A percentile compares a stretch with the other conserved stretches of the same genome.
Evolutionary conservation across 2,113 vertebrate species (phyloP).

Genomic region (Meleagris gallopavo): DNA sequence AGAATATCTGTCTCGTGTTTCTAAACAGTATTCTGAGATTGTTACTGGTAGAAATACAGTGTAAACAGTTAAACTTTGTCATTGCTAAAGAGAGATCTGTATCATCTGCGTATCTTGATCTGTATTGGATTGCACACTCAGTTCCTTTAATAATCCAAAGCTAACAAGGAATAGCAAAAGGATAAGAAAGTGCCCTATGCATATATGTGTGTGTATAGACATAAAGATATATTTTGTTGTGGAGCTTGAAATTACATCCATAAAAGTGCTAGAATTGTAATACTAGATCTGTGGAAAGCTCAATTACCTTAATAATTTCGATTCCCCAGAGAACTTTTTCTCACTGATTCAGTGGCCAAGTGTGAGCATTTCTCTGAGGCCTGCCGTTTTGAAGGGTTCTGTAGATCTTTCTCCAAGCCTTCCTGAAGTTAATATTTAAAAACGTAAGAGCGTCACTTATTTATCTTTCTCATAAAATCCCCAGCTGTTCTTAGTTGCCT

Average conservation of each 20-base stretch:
- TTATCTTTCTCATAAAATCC: not conserved
- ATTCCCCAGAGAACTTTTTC: not conserved
- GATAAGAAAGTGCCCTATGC: not conserved
- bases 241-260: not conserved
- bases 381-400: not conserved
- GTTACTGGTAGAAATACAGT: not conserved
- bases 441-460: not conserved
- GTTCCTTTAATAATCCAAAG: not conserved
- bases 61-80: not conserved
- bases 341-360: not conserved
- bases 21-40: not conserved
- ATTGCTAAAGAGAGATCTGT: not conserved
- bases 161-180: not conserved
- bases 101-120: rapidly evolving
- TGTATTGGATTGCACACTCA: not conserved
- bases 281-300: not conserved
- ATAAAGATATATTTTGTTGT: not conserved
- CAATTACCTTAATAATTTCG: not conserved
- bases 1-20: not conserved
- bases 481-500: not conserved
- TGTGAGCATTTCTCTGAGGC: not conserved
- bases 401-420: not conserved
- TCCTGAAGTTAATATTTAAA: not conserved
- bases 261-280: not conserved
- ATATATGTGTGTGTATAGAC: not conserved